Base-by-base conservation (phyloP, 2,797 vertebrate genomes). In the Hippoglossus hippoglossus region DNA sequence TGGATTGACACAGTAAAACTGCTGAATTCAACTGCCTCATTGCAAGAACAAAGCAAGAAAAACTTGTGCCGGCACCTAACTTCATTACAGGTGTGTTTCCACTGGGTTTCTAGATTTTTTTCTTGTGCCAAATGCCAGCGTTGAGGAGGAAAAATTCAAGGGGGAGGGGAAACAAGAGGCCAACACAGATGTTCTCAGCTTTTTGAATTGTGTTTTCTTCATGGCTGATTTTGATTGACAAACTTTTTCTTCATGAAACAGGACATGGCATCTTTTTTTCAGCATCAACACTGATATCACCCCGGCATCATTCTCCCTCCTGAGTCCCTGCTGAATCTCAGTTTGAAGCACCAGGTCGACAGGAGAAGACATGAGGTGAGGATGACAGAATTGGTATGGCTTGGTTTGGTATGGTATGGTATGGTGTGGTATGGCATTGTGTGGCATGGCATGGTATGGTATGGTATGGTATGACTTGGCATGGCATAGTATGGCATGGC, bases 331-430 rank as follows among this genome's bases (percentile, higher is more conserved):
- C 25, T 16, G 10, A 22, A 46, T 39, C 56, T 50, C 2, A 51
- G 24, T 62, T 75, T 19, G 26, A 67, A 81, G 19, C 28, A 18
- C 1, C 0, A 34, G 52, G 15, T 47, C 26, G 5, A 6, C 25
- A 46, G 31, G 49, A 68, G 18, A 71, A 76, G 70, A 77, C 79
- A 92, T 90, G 90, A 90, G 86, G 90, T 92, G 71, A 85, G 76
- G 34, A 47, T 34, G 0, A 39, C 28, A 66, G 51, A 56, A 16
- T 41, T 39, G 36, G 36, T 12, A 13, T 41, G 39, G 39, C 1
- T 7, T 7, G 6, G 6, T 28, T 1, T 41, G 39, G 15, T 41
- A 13, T 12, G 15, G 11, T 41, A 12, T 5, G 15, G 22, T 22
- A 22, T 22, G 7, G 36, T 10, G 5, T 39, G 36, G 36, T 13